phyloP scores from a whole-genome alignment of 2,888 invertebrate species.

The Meiosimyza platycephala region DNA sequence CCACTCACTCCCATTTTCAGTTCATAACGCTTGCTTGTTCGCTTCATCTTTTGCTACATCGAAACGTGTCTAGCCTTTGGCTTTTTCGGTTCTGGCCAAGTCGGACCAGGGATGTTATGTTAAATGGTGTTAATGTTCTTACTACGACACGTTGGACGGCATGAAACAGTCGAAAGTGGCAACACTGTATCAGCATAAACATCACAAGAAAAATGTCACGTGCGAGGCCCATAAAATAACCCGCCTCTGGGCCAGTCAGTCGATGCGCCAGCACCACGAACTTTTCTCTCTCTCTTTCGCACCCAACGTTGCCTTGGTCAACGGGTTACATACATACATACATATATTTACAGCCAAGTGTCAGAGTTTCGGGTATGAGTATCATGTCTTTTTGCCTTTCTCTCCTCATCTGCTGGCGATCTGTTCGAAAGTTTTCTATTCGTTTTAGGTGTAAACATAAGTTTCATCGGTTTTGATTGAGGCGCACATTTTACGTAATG shows the following conservation, averaged over 20 bases:
- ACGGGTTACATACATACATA: neutral
- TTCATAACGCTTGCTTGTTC: neutral
- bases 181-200: conserved; percentile 31
- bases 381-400: no score
- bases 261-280: neutral
- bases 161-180: conserved; percentile 14
- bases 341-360: neutral
- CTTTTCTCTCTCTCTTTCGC: conserved; percentile 11
- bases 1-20: neutral
- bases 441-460: conserved; percentile 55
- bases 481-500: conserved; percentile 27
- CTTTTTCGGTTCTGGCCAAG: conserved; percentile 23
- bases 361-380: no score
- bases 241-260: conserved; percentile 4
- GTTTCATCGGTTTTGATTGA: conserved; percentile 38
- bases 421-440: conserved; percentile 17
- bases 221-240: conserved; percentile 51
- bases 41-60: neutral
- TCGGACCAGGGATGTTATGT: conserved; percentile 31
- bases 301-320: conserved; percentile 12
- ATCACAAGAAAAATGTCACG: conserved; percentile 52
- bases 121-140: conserved; percentile 50
- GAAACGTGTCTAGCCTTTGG: conserved; percentile 31
- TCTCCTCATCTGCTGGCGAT: neutral
- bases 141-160: neutral